A percentile compares a stretch with the other conserved stretches of the same genome.
These are phyloP conservation scores for Drosophila albomicans DNA, from an alignment of 1,140 invertebrate genomes.

Conservation along the genomic window DNA sequence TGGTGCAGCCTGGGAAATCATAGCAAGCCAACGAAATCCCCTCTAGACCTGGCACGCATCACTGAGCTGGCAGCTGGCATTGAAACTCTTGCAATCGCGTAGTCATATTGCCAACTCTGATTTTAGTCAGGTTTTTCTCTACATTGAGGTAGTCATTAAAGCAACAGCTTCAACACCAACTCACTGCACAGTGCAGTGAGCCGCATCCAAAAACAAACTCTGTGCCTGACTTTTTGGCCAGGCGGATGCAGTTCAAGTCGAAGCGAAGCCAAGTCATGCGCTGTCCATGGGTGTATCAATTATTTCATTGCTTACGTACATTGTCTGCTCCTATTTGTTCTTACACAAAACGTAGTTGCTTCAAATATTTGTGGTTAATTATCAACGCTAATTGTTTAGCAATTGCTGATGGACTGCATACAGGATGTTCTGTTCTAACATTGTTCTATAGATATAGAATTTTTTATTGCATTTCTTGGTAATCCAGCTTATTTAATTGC, in stretches of 20 bases:
- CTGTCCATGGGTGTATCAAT: constrained; percentile 26
- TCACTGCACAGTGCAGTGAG: constrained; percentile 52
- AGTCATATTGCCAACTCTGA: constrained; percentile 32
- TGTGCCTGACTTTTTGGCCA: constrained; percentile 53
- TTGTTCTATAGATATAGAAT: background rate
- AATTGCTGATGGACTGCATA: constrained; percentile 38
- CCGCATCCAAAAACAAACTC: constrained; percentile 31
- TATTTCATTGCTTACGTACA: constrained; percentile 29
- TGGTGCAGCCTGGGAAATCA: constrained; percentile 23
- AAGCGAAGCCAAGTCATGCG: background rate
- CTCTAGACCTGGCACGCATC: constrained; percentile 31
- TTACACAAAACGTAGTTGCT: constrained; percentile 71
- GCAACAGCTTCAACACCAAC: constrained; percentile 32
- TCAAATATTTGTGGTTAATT: constrained; percentile 76
- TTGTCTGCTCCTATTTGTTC: constrained; percentile 55
- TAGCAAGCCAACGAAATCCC: background rate
- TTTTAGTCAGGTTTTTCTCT: constrained; percentile 31
- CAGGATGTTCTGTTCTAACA: constrained; percentile 34
- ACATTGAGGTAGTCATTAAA: constrained; percentile 32
- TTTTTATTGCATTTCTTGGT: background rate
- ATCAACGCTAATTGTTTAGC: constrained; percentile 59
- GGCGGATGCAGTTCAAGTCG: constrained; percentile 55
- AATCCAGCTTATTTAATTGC: no score
- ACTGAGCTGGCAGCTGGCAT: constrained; percentile 52
- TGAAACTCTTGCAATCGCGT: constrained; percentile 60